A percentile compares a stretch with the other conserved stretches of the same genome.
Conservation (phyloP, 2,113 vertebrate genomes). For the Muntiacus reevesi region DNA sequence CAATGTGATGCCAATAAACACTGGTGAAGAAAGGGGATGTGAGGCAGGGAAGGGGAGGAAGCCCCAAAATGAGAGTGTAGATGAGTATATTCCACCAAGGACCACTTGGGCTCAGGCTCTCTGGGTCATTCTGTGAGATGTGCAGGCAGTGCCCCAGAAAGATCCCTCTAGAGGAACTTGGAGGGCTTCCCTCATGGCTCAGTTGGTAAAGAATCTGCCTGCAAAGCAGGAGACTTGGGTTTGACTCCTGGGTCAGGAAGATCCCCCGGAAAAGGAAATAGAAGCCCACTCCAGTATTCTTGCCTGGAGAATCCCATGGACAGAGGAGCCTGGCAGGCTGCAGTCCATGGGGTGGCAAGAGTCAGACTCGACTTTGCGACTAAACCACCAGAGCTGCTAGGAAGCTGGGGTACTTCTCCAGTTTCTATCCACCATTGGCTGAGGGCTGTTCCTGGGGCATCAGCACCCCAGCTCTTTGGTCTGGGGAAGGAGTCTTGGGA, state of each 20-base stretch:
- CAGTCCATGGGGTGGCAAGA: neutral
- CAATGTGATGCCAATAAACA: neutral
- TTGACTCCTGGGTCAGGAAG: neutral
- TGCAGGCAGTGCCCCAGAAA: neutral
- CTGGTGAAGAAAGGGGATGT: neutral
- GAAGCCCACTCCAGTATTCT: neutral
- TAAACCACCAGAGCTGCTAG: neutral
- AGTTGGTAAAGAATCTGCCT: neutral
- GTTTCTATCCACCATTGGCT: neutral
- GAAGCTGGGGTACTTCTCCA: neutral
- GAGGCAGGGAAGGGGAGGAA: neutral
- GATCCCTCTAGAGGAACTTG: neutral
- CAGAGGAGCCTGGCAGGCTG: neutral
- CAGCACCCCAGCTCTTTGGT: neutral
- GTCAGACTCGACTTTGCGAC: fast-evolving
- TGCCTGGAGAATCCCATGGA: neutral
- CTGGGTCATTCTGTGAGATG: neutral
- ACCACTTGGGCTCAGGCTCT: neutral
- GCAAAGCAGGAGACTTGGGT: neutral
- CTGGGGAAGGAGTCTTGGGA: neutral
- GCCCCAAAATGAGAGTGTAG: neutral
- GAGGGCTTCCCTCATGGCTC: neutral
- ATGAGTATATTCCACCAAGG: neutral
- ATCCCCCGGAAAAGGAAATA: neutral
- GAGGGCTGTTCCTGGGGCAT: neutral